Base-by-base conservation (phyloP, 2,113 vertebrate species). In the Pseudorasbora parva region DNA sequence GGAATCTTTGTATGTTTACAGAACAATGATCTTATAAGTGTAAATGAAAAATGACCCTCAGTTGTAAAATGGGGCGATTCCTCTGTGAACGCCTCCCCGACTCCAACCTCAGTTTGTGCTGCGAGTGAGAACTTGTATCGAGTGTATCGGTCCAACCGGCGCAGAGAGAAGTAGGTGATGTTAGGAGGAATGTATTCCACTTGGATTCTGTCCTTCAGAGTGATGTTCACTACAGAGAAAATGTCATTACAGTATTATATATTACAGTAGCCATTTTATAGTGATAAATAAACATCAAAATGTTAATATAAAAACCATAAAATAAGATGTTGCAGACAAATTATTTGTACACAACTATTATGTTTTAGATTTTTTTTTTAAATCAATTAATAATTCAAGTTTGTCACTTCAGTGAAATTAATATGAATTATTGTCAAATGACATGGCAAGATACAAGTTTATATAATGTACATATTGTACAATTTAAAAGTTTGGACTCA, bases 91-190 rank as follows among this genome's bases (percentile, higher is more conserved):
- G 91, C 71, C n/a, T 97, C 95, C 60, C 98, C 97, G 1, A 93
- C 86, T 73, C 97, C 98, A 59, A 96, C 88, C 86, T 93, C 94
- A 1, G 98, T 98, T 82, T 91, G 92, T 47, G 97, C 96, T 0
- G 95, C 95, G 89, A 99, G 94, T 5, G 93, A 91, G 89, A 99
- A 97, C 86, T 94, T 95, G 71, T 99, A 99, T 33, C 96, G 95
- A 0, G 97, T 98, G 89, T 98, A 96, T 19, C 97, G 96, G 90
- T 99, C 97, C 0, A 91, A 95, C 86, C 97, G 94, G 23, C 94
- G 95, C 85, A 99, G 19, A 0, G 94, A 95, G 94, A 97, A 99
- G 87, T 92, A 95, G 8, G 97, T 98, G 85, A 95, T 93, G 49
- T 99, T 98, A 71, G 97, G 94, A 78, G 93, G 94, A 84, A 99